Conservation (phyloP, 2,888 invertebrate genomes). For the Tetragnatha montana region DNA sequence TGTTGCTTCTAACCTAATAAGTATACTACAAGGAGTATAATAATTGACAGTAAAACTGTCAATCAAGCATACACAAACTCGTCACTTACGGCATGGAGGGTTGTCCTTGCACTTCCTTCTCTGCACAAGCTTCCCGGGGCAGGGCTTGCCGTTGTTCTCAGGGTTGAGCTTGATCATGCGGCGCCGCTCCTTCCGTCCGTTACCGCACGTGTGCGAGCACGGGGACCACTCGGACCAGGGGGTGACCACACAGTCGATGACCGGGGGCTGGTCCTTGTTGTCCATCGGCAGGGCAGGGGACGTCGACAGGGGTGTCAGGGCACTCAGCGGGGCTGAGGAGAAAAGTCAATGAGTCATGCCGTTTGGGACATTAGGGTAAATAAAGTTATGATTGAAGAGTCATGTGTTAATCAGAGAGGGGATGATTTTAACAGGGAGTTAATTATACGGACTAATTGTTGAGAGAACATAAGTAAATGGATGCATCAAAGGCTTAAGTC, state of each 20-base stretch:
- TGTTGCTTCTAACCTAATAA: no score
- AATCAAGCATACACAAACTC: no score
- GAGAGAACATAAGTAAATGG: no score
- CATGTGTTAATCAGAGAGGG: no score
- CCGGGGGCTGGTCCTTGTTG: conserved; percentile 72
- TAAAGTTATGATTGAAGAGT: no score
- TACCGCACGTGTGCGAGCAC: conserved; percentile 77
- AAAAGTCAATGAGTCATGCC: not conserved
- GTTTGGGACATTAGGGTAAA: no score
- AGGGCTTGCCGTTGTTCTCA: conserved; percentile 82
- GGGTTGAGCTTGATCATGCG: conserved; percentile 81
- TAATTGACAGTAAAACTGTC: no score
- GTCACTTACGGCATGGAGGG: conserved; percentile 71
- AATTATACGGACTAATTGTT: no score
- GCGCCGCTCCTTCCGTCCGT: conserved; percentile 74
- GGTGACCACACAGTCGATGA: conserved; percentile 80
- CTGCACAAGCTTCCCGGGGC: conserved; percentile 81
- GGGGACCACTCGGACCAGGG: conserved; percentile 82
- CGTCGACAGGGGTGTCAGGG: conserved; percentile 71
- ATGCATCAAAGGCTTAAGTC: no score
- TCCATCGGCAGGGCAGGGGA: conserved; percentile 73
- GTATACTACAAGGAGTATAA: no score
- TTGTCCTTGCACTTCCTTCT: conserved; percentile 79
- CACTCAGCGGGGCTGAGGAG: conserved; percentile 71
- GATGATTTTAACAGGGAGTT: no score